Evolutionary conservation across 2,888 invertebrate species (phyloP), one percentile per base, ranked within the genome.

Genomic region (Liopterus haemorrhoidalis): DNA sequence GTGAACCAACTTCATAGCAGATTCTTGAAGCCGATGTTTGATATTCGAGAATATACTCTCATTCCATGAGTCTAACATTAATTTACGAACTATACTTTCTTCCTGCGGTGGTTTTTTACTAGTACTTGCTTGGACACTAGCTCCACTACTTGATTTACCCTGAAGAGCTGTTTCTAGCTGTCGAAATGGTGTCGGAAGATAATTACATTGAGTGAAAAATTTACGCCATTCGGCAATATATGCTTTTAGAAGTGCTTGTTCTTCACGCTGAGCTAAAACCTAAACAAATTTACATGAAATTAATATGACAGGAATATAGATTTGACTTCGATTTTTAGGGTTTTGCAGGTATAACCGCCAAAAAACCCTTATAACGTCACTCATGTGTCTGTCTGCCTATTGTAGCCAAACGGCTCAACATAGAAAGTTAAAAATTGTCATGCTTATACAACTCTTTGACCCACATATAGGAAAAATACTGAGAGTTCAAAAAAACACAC

Each of bases 21-120:
- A 94, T 64, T 88, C 86, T 68, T 94, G 92, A 36, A 93, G 71
- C 52, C 91, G 79, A 63, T 90, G 85, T 66, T 95, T 95, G 54
- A 99, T 95, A 65, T 92, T 89, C 65, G 82, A 80, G 69, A 99
- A 99, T 62, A 99, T 97, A 65, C 88, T 90, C 64, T 88, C 85
- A 71, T 97, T 96, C 99, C 99, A 99, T 48, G 90, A 92, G 67
- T 96, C 95, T 51, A 99, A 73, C 99, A 99, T 99, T 49, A 96
- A 70, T 79, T 96, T 79, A 8, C 93, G 78, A 37, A 96, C 94
- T 58, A 94, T 82, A 68, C 90, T 91, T 60, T 94, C 94, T 56
- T 94, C 94, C 50, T 75, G 68, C 72, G 75, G 67, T 65, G 64
- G 68, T 70, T 72, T 73, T 75, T 74, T 72, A 50, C 63, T 56